phyloP scores from a whole-genome alignment of 2,113 vertebrate genomes.

The Cololabis saira region DNA sequence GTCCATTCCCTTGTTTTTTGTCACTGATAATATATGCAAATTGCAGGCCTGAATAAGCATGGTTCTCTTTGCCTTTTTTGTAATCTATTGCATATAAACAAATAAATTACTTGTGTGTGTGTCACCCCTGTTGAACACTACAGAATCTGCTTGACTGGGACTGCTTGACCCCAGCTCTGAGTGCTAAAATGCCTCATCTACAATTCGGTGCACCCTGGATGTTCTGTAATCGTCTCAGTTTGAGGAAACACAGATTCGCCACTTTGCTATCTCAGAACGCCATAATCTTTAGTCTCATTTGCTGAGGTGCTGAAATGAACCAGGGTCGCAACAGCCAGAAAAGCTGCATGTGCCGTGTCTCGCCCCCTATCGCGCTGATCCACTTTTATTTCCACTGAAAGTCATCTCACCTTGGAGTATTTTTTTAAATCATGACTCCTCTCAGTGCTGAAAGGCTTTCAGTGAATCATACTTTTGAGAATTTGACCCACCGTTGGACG shows the following conservation, averaged over 20 bases:
- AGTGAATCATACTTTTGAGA: constrained; percentile 29
- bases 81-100: constrained; percentile 56
- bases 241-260: constrained; percentile 43
- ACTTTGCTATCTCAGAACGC: constrained; percentile 32
- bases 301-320: constrained; percentile 13
- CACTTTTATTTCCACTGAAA: constrained; percentile 22
- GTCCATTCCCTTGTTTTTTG: constrained; percentile 39
- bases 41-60: constrained; percentile 40
- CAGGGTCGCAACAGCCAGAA: constrained; percentile 32
- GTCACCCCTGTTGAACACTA: constrained; percentile 39
- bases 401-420: constrained; percentile 3
- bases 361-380: constrained; percentile 7
- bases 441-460: constrained; percentile 45
- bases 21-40: constrained; percentile 55
- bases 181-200: constrained; percentile 58
- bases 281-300: constrained; percentile 44
- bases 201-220: constrained; percentile 46
- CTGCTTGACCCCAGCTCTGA: constrained; percentile 54
- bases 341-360: constrained; percentile 18
- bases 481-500: constrained; percentile 10
- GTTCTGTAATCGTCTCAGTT: constrained; percentile 67
- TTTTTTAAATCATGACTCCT: constrained; percentile 31
- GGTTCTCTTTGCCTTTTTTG: constrained; percentile 50
- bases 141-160: constrained; percentile 38
- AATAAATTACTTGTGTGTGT: constrained; percentile 40